These are phyloP conservation scores for Florisuga fusca DNA, from an alignment of 2,797 vertebrate genomes.

Conservation along the genomic window DNA sequence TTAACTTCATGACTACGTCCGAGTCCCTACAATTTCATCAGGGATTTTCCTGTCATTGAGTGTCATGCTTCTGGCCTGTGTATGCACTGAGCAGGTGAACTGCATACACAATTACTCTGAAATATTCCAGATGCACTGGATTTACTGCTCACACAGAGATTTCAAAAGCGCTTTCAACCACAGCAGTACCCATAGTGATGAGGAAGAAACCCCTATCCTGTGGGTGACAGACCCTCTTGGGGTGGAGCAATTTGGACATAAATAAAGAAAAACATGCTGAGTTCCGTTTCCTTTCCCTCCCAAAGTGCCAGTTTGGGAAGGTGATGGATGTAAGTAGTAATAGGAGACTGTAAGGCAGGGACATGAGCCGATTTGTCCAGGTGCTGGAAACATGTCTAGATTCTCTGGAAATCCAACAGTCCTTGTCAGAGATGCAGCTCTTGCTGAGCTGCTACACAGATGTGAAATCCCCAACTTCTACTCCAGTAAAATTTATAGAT, in stretches of 20 bases:
- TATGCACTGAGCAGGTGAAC: conserved; percentile 5
- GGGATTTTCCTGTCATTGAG: neutral
- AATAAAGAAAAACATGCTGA: neutral
- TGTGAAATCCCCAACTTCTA: conserved; percentile 22
- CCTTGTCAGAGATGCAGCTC: conserved; percentile 26
- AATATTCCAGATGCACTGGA: conserved; percentile 31
- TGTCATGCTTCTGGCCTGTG: neutral
- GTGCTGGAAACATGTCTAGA: conserved; percentile 14
- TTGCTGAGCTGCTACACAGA: conserved; percentile 40
- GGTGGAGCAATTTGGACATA: neutral
- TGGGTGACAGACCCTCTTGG: neutral
- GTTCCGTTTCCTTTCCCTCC: neutral
- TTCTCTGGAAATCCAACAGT: neutral
- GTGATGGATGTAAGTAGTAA: conserved; percentile 20
- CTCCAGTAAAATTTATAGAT: conserved; percentile 33
- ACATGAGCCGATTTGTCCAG: conserved; percentile 16
- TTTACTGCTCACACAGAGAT: neutral
- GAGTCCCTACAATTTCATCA: neutral
- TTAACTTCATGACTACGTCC: neutral
- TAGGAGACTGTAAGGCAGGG: neutral
- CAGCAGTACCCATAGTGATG: neutral
- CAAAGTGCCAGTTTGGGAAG: neutral
- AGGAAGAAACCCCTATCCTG: conserved; percentile 2
- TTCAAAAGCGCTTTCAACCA: neutral
- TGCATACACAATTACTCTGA: conserved; percentile 1